Evolutionary conservation across 2,113 vertebrate genomes (phyloP), one percentile per base, ranked within the genome.

Genomic region (Montifringilla adamsi): DNA sequence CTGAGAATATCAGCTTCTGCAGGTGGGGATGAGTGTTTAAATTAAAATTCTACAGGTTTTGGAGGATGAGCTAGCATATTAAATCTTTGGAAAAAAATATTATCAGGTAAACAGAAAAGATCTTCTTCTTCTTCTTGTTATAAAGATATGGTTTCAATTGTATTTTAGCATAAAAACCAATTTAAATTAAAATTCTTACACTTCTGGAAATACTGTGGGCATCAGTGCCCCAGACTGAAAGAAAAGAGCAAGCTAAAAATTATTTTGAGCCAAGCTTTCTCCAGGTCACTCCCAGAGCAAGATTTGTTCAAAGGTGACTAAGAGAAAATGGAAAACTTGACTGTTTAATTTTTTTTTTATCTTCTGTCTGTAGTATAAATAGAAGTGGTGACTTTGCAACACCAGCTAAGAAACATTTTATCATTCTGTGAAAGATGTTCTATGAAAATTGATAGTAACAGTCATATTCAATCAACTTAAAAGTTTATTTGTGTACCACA

Each of bases 251-350:
- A 84, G 2, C 13, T 44, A 4, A 3, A 79, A 55, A 33, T 44
- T 37, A 50, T 44, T 28, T 83, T 60, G 50, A 50, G 26, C 9
- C 8, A 82, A 15, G 8, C 13, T 93, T 47, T 63, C 47, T 87
- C 23, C 69, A 82, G 41, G 44, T 67, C 66, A 92, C 64, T 78
- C 44, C 31, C 46, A 79, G 18, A 24, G 33, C 22, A 89, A 43
- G 35, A 43, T 83, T 85, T 83, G 9, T 55, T 59, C 50, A 46
- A 70, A 84, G 59, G 15, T 93, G 62, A 87, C 49, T 52, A 79
- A 90, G 75, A 79, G 37, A 93, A 89, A 96, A 79, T 39, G 43
- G 81, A 95, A 79, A 88, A 77, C 9, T 52, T 83, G 46, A 59
- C 33, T 77, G 41, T 66, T 87, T 35, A 74, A 73, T 9, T 33